phyloP scores from a whole-genome alignment of 53 echinoderm and acorn worm genomes.

The Crossaster papposus region DNA sequence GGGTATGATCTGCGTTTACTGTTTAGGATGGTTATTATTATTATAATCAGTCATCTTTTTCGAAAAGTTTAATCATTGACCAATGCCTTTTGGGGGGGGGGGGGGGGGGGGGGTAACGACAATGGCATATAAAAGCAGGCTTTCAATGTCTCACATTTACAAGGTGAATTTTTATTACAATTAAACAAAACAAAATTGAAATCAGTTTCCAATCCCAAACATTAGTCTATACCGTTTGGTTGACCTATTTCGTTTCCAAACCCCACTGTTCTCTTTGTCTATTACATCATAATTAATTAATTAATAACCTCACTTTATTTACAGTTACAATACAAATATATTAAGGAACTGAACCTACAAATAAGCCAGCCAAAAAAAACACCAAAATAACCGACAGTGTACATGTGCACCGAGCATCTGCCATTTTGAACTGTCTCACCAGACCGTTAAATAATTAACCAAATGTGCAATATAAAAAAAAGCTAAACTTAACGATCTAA shows the following conservation, averaged over 20 bases:
- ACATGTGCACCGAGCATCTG: conserved; percentile 11
- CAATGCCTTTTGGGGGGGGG: neutral
- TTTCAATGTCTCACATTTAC: conserved; percentile 43
- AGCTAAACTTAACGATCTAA: neutral
- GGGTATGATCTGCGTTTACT: no score
- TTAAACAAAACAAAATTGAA: conserved; percentile 45
- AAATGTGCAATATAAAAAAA: conserved; percentile 59
- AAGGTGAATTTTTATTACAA: conserved; percentile 65
- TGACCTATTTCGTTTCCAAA: neutral
- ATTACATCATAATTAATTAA: conserved; percentile 48
- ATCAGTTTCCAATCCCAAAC: conserved; percentile 31
- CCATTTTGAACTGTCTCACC: neutral
- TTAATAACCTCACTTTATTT: conserved; percentile 57
- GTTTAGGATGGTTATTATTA: no score
- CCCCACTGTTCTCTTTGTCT: neutral
- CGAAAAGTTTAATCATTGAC: no score
- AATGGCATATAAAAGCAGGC: neutral
- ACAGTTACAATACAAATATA: conserved; percentile 63
- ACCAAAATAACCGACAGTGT: no score
- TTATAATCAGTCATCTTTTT: no score
- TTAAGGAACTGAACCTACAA: conserved; percentile 34
- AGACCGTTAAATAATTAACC: conserved; percentile 40
- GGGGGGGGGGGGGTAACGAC: neutral
- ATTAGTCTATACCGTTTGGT: conserved; percentile 7
- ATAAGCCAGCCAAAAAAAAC: neutral